A percentile compares a stretch with the other conserved stretches of the same genome.
These are phyloP conservation scores for Limenitis arthemis DNA, from an alignment of 2,888 invertebrate genomes.

Conservation along the genomic window DNA sequence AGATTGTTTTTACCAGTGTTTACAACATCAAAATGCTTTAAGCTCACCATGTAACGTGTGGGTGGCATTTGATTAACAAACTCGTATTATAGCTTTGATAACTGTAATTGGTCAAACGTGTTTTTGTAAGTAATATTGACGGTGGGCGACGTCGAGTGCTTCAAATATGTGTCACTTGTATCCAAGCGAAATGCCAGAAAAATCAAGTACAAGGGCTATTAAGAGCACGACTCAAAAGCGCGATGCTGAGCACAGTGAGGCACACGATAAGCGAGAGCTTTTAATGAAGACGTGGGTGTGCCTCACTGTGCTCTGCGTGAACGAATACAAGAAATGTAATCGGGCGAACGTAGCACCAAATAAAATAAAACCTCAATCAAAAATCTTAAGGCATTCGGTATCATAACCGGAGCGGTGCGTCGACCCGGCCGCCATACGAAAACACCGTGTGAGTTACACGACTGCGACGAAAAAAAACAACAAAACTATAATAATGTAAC, in stretches of 20 bases:
- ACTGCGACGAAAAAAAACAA: constrained; percentile 54
- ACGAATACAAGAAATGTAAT: constrained; percentile 68
- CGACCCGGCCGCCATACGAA: constrained; percentile 60
- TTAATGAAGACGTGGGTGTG: constrained; percentile 70
- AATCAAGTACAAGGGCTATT: constrained; percentile 10
- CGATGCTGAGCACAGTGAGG: constrained; percentile 15
- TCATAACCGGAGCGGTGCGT: constrained; percentile 65
- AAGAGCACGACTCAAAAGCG: constrained; percentile 9
- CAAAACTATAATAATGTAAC: constrained; percentile 68
- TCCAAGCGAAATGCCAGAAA: constrained; percentile 2
- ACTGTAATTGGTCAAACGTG: constrained; percentile 22
- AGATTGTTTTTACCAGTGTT: background rate
- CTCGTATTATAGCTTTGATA: constrained; percentile 5
- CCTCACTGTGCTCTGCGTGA: too few species aligned
- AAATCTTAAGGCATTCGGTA: constrained; percentile 65
- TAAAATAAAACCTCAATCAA: constrained; percentile 70
- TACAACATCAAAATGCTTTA: background rate
- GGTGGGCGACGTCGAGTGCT: constrained; percentile 9
- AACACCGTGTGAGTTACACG: constrained; percentile 62
- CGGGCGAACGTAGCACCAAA: constrained; percentile 60
- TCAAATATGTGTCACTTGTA: constrained; percentile 7
- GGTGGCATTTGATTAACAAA: constrained; percentile 8
- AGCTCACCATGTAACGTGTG: background rate
- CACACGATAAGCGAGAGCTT: constrained; percentile 57
- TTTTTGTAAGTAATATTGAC: constrained; percentile 5